Percentiles rank a stretch among this genome's conserved stretches.
Evolutionary conservation across 2,113 vertebrate species (phyloP).

Genomic region (Fukomys damarensis): DNA sequence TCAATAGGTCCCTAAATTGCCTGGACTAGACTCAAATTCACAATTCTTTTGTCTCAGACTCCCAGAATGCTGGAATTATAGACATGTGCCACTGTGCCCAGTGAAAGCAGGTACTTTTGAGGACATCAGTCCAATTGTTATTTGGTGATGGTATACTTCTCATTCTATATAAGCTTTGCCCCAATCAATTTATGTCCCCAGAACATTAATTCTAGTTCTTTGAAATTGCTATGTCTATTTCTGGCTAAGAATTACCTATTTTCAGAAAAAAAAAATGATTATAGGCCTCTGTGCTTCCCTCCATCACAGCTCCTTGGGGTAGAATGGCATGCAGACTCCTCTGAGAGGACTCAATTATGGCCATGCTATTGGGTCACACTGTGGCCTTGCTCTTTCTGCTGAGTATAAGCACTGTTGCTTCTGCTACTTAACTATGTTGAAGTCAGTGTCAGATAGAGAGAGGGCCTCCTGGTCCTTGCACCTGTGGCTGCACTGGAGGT

Average conservation of each 20-base stretch:
- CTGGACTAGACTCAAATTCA: not conserved
- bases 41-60: not conserved
- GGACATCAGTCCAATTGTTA: rapidly evolving
- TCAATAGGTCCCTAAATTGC: not conserved
- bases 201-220: not conserved
- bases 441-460: rapidly evolving
- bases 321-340: rapidly evolving
- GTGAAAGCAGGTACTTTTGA: not conserved
- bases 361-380: not conserved
- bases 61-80: not conserved
- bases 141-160: not conserved
- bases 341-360: not conserved
- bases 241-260: not conserved
- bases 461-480: rapidly evolving
- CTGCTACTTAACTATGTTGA: rapidly evolving
- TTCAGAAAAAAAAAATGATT: rapidly evolving
- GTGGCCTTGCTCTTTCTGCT: rapidly evolving
- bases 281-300: rapidly evolving
- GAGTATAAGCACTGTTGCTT: rapidly evolving
- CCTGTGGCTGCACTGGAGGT: rapidly evolving
- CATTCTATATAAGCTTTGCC: not conserved
- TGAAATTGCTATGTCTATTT: not conserved
- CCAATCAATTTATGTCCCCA: not conserved
- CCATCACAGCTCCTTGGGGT: not conserved
- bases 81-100: too few relatives aligned